Evolutionary conservation across 2,888 invertebrate genomes (phyloP).

Genomic region (Amphipoea oculea): DNA sequence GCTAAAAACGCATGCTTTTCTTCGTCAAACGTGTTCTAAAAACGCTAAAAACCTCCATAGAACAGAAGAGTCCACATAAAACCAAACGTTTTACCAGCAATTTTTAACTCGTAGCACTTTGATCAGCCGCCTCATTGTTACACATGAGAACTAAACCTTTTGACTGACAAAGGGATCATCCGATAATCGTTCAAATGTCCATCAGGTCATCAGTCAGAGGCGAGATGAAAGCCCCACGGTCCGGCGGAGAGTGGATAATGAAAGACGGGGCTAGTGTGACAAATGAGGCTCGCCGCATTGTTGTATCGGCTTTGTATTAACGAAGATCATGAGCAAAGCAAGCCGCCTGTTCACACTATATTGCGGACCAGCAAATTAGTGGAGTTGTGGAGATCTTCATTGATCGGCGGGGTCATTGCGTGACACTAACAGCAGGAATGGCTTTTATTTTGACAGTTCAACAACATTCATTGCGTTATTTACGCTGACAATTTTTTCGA

Average conservation of each 20-base stretch:
- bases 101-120: constrained; percentile 72
- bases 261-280: constrained; percentile 77
- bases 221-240: constrained; percentile 80
- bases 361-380: constrained; percentile 33
- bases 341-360: constrained; percentile 38
- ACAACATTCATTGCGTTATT: background rate
- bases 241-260: constrained; percentile 70
- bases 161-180: constrained; percentile 82
- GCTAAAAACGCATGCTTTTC: too few relatives aligned
- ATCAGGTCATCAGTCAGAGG: constrained; percentile 87
- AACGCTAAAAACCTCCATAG: constrained; percentile 3
- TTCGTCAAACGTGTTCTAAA: constrained; percentile 4
- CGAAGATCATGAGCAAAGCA: constrained; percentile 75
- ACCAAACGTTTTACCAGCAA: constrained; percentile 30
- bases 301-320: constrained; percentile 80
- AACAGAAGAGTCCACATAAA: constrained; percentile 25
- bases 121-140: constrained; percentile 83
- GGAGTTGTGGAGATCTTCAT: background rate
- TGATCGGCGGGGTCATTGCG: background rate
- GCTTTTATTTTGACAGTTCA: background rate
- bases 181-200: constrained; percentile 86
- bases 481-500: background rate
- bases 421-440: background rate
- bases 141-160: constrained; percentile 77
- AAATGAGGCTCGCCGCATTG: constrained; percentile 80